phyloP scores from a whole-genome alignment of 2,113 vertebrate genomes.

The Nettapus auritus region DNA sequence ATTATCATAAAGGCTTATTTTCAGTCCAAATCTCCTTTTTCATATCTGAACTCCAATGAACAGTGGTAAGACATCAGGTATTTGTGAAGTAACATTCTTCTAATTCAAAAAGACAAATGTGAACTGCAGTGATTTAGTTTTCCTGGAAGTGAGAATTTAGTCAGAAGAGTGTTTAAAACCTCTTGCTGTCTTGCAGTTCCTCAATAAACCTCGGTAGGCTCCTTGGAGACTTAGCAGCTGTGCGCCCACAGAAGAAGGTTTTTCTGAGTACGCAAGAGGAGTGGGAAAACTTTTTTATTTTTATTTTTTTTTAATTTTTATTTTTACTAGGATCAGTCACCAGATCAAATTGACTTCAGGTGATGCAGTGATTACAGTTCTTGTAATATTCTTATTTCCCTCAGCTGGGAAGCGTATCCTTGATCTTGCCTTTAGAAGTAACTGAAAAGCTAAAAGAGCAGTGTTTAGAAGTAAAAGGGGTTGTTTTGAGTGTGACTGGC shows the following conservation, averaged over 20 bases:
- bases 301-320: not conserved
- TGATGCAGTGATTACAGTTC: not conserved
- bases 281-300: not conserved
- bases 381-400: not conserved
- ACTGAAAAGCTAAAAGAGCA: not conserved
- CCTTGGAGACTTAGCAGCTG: not conserved
- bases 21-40: conserved; percentile 7
- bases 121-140: not conserved
- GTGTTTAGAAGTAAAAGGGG: not conserved
- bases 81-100: conserved; percentile 10
- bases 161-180: not conserved
- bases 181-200: not conserved
- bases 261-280: not conserved
- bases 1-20: conserved; percentile 18
- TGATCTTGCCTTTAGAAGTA: not conserved
- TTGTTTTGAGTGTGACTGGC: not conserved
- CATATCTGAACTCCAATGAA: conserved; percentile 6
- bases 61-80: not conserved
- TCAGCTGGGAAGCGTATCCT: not conserved
- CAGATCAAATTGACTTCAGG: not conserved
- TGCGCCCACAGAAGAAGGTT: not conserved
- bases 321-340: not conserved
- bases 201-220: not conserved
- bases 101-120: conserved; percentile 14
- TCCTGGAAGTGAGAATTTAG: not conserved